Evolutionary conservation across 2,113 vertebrate genomes (phyloP).

Genomic region (Zapornia atra): DNA sequence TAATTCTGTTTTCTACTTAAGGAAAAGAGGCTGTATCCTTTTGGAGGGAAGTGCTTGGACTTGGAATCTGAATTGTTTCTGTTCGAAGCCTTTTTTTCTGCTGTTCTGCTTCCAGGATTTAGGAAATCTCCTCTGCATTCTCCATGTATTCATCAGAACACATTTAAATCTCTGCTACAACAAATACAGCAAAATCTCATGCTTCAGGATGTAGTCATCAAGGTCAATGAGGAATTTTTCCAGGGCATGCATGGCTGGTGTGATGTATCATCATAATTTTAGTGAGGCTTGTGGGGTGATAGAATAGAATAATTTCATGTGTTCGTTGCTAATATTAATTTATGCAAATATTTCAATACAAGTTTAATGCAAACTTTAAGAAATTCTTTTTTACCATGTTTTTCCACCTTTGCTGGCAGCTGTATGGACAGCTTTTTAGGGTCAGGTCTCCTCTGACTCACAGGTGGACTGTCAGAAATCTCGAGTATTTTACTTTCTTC

Average conservation of each 20-base stretch:
- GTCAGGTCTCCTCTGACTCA: background rate
- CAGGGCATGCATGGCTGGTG: background rate
- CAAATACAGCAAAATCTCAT: background rate
- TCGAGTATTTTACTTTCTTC: background rate
- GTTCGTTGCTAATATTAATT: background rate
- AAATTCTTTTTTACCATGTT: background rate
- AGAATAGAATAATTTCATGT: background rate
- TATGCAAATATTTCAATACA: background rate
- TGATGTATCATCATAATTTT: background rate
- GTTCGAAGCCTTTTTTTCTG: background rate
- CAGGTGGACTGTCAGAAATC: background rate
- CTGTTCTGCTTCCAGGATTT: background rate
- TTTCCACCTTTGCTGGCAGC: background rate
- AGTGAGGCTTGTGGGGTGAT: background rate
- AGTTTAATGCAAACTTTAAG: background rate
- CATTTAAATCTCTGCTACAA: background rate
- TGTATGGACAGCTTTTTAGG: background rate
- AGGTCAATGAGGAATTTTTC: background rate
- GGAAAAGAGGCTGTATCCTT: background rate
- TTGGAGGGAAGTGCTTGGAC: background rate
- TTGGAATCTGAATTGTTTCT: background rate
- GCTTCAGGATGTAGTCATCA: background rate
- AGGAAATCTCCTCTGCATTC: background rate
- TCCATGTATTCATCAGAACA: background rate
- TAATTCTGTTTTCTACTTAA: background rate